Evolutionary conservation across 2,888 invertebrate genomes (phyloP), one percentile per base, ranked within the genome.

Genomic region (Napeogenes inachia): DNA sequence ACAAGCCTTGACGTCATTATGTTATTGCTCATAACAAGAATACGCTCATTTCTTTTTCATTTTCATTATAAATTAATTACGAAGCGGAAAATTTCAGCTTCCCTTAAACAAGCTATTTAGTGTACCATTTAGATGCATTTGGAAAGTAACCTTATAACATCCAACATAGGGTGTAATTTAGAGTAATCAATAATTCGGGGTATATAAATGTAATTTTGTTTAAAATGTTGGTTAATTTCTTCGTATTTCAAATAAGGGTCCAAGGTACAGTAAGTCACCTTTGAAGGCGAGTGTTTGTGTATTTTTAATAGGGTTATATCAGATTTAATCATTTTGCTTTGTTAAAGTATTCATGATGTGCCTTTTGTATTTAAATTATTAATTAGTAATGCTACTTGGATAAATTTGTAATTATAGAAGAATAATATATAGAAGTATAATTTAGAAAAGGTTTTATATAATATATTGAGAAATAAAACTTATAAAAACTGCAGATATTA

Each of bases 201-300:
- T 10, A 42, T 54, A 56, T 33, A 60, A 32, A 35, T 33, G 64
- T 62, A 64, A 35, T 57, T 67, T 62, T 70, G 47, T 56, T 65
- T 64, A 64, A 57, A 63, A 66, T 70, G 70, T 69, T 61, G 65
- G 69, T 70, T 71, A 66, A 70, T 73, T 75, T 71, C 68, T 69
- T 69, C 69, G 69, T 70, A 71, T 73, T 72, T 71, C 71, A 71
- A 70, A 69, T 66, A 73, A 69, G 67, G 67, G 69, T 64, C 45
- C 55, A 61, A 61, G 35, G 60, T 42, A 70, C 70, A 72, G 73
- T 59, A 72, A 57, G 63, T 60, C 56, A 60, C 61, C 59, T 63
- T 45, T 63, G 60, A 58, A 55, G 47, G 57, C 65, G 62, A 62
- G 63, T 58, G 71, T 47, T 59, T 63, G 55, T 63, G 55, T 56